These are phyloP conservation scores for Trichechus manatus DNA, from an alignment of 2,113 vertebrate species.

Conservation along the genomic window DNA sequence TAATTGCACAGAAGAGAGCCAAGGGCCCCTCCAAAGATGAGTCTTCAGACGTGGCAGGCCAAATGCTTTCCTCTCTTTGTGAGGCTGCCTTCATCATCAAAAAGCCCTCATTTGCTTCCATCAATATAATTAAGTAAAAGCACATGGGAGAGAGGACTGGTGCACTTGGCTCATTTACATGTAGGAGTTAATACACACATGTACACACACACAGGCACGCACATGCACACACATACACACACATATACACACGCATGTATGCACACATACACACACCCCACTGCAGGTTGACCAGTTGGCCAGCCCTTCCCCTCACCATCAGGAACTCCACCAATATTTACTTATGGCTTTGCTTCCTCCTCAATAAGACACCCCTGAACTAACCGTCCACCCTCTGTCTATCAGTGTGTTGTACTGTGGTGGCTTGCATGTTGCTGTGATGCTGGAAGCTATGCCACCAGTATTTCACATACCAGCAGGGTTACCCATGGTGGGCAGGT, in stretches of 20 bases:
- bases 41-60: background rate
- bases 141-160: background rate
- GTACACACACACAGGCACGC: no score
- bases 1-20: background rate
- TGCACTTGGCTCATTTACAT: background rate
- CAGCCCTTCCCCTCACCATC: background rate
- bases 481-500: no score
- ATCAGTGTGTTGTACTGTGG: no score
- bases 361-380: background rate
- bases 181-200: background rate
- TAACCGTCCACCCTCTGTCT: no score
- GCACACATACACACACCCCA: background rate
- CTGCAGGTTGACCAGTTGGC: background rate
- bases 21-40: fast-evolving
- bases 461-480: no score
- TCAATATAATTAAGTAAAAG: no score
- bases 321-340: background rate
- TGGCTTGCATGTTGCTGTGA: no score
- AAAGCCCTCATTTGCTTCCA: background rate
- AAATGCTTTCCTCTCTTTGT: no score
- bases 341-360: background rate
- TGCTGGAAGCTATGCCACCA: no score
- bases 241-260: no score
- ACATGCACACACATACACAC: no score
- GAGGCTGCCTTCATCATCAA: no score